A percentile compares a stretch with the other conserved stretches of the same genome.
These are phyloP conservation scores for Bugulina stolonifera DNA, from an alignment of 2,888 invertebrate genomes.

Conservation along the genomic window DNA sequence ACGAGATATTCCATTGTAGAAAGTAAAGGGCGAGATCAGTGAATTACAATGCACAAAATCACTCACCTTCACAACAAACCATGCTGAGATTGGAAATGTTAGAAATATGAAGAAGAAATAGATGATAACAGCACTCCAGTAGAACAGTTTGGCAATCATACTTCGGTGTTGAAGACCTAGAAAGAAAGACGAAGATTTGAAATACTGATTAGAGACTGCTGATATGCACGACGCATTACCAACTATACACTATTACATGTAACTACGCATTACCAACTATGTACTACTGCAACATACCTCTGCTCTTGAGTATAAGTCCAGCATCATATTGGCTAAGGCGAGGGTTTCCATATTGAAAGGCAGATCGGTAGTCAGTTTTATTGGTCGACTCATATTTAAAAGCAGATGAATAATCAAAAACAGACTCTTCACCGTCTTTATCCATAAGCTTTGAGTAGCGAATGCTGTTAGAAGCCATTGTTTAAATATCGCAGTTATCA, in stretches of 20 bases:
- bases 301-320: not conserved
- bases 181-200: no score
- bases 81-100: constrained; percentile 12
- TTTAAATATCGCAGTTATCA: no score
- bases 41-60: no score
- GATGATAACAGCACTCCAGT: not conserved
- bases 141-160: not conserved
- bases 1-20: no score
- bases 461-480: not conserved
- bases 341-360: not conserved
- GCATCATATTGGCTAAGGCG: not conserved
- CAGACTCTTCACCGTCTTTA: not conserved
- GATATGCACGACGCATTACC: no score
- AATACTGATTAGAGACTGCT: no score
- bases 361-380: not conserved
- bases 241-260: no score
- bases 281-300: not conserved
- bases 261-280: no score
- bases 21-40: no score
- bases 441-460: not conserved
- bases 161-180: not conserved
- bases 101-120: not conserved
- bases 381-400: not conserved
- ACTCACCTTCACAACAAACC: constrained; percentile 24
- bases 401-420: constrained; percentile 16